A percentile compares a stretch with the other conserved stretches of the same genome.
Evolutionary conservation across 2,888 invertebrate genomes (phyloP).

Genomic region (Melitaea athalia): DNA sequence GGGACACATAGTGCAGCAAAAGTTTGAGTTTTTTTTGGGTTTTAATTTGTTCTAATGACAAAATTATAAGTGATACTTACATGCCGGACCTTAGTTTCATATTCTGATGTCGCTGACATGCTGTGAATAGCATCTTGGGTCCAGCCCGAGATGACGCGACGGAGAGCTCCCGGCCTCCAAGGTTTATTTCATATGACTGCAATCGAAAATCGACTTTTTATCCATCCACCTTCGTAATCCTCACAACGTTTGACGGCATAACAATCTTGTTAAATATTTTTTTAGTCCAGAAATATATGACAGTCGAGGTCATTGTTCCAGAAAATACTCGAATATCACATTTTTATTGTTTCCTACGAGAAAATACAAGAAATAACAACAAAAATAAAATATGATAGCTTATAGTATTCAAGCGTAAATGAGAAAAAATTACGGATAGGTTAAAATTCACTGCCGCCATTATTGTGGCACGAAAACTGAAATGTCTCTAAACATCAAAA

Average conservation of each 20-base stretch:
- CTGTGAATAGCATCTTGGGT: slow-evolving; percentile 82
- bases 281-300: slow-evolving; percentile 75
- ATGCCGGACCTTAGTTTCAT: slow-evolving; percentile 79
- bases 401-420: slow-evolving; percentile 50
- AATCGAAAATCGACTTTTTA: slow-evolving; percentile 77
- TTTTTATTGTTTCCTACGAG: slow-evolving; percentile 63
- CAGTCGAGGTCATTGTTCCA: slow-evolving; percentile 78
- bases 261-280: slow-evolving; percentile 72
- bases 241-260: slow-evolving; percentile 64
- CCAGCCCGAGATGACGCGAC: slow-evolving; percentile 77
- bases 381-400: slow-evolving; percentile 52
- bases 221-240: slow-evolving; percentile 64
- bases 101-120: slow-evolving; percentile 80
- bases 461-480: slow-evolving; percentile 79
- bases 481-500: slow-evolving; percentile 80
- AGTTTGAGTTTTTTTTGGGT: background rate
- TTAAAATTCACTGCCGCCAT: slow-evolving; percentile 81
- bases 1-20: background rate
- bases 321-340: slow-evolving; percentile 67
- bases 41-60: background rate
- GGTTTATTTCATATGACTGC: slow-evolving; percentile 76
- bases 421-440: slow-evolving; percentile 71
- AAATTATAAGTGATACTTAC: slow-evolving; percentile 58
- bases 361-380: slow-evolving; percentile 64
- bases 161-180: slow-evolving; percentile 76